phyloP scores from a whole-genome alignment of 2,113 vertebrate species.

The Leptodactylus fuscus region DNA sequence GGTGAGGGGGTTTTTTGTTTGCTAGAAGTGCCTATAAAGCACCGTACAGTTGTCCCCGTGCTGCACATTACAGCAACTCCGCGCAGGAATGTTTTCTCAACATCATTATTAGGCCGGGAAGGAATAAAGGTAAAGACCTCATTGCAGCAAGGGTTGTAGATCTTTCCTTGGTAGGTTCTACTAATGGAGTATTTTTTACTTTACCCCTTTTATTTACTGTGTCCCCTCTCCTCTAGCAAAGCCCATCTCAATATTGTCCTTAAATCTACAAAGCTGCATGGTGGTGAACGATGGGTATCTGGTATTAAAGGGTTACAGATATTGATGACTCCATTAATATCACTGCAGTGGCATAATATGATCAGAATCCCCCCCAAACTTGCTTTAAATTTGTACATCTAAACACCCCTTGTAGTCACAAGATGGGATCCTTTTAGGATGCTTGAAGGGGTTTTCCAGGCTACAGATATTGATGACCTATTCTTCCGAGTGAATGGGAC shows the following conservation, averaged over 20 bases:
- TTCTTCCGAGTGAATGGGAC: too few relatives aligned
- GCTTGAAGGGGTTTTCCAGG: too few relatives aligned
- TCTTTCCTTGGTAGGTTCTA: not conserved
- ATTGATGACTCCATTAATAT: too few relatives aligned
- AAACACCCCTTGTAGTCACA: too few relatives aligned
- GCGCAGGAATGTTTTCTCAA: conserved; percentile 15
- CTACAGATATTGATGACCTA: too few relatives aligned
- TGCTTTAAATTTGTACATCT: too few relatives aligned
- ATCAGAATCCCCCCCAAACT: too few relatives aligned
- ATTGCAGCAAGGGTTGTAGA: not conserved
- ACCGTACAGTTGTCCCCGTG: not conserved
- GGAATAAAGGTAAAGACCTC: not conserved
- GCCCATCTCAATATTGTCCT: not conserved
- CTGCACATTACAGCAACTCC: not conserved
- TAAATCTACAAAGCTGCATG: not conserved
- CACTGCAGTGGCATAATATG: too few relatives aligned
- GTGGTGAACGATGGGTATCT: not conserved
- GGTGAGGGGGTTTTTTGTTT: not conserved
- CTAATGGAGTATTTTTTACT: not conserved
- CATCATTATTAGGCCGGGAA: not conserved
- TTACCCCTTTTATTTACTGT: not conserved
- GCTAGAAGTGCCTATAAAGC: conserved; percentile 31
- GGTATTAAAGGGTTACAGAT: too few relatives aligned
- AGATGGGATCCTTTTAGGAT: too few relatives aligned
- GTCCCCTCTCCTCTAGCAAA: not conserved